A percentile compares a stretch with the other conserved stretches of the same genome.
These are phyloP conservation scores for Ips typographus DNA, from an alignment of 1,140 invertebrate genomes.

Conservation along the genomic window DNA sequence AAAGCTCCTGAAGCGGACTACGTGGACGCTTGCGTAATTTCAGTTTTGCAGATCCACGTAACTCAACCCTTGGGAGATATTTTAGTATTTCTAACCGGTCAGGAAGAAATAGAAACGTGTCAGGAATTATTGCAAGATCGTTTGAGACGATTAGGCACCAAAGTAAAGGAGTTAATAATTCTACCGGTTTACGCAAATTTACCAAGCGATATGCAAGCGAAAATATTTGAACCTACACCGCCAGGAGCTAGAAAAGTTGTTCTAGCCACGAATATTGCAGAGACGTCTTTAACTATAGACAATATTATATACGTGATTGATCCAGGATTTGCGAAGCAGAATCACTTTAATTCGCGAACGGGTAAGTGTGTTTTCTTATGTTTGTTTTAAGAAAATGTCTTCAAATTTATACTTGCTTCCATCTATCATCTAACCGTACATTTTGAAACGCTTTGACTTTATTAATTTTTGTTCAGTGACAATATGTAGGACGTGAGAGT, in stretches of 20 bases:
- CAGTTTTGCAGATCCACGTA: slow-evolving; percentile 96
- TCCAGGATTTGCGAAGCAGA: slow-evolving; percentile 98
- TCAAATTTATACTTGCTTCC: too few species aligned
- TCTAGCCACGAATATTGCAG: slow-evolving; percentile 98
- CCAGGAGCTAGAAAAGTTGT: slow-evolving; percentile 94
- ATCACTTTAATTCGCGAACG: slow-evolving; percentile 93
- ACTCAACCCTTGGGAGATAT: slow-evolving; percentile 95
- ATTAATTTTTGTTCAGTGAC: too few species aligned
- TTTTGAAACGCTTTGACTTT: too few species aligned
- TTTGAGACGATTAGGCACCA: slow-evolving; percentile 85
- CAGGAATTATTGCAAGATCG: slow-evolving; percentile 91
- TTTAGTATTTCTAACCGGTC: slow-evolving; percentile 95
- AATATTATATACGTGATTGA: slow-evolving; percentile 99
- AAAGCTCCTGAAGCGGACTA: slow-evolving; percentile 99
- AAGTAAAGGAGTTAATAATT: slow-evolving; percentile 91
- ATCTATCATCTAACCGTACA: too few species aligned
- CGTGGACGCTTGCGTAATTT: slow-evolving; percentile 95
- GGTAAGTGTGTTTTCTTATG: slow-evolving; percentile 15
- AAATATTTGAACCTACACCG: slow-evolving; percentile 96
- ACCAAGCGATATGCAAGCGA: slow-evolving; percentile 97
- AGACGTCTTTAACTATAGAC: slow-evolving; percentile 98
- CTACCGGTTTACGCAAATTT: slow-evolving; percentile 98
- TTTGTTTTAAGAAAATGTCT: too few species aligned
- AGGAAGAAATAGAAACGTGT: slow-evolving; percentile 96
- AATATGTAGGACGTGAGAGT: too few species aligned